Conservation (phyloP, 2,113 vertebrate genomes). For the Pterocles orientalis region DNA sequence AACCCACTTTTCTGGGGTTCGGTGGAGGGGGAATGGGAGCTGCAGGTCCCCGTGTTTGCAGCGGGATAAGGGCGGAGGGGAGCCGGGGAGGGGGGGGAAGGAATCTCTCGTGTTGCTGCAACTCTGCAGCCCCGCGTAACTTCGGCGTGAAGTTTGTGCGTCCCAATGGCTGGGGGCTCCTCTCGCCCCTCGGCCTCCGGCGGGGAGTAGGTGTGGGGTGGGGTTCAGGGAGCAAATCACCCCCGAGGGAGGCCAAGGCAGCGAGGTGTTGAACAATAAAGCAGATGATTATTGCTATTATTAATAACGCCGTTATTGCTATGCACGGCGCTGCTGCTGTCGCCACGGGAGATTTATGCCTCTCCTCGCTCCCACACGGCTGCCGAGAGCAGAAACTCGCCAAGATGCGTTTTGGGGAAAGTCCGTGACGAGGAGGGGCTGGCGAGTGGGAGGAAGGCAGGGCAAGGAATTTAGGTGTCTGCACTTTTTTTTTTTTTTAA, state of each 20-base stretch:
- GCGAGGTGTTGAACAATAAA: background rate
- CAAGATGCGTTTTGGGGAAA: constrained; percentile 73
- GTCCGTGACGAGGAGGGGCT: constrained; percentile 75
- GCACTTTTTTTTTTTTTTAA: constrained; percentile 57
- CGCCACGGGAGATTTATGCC: constrained; percentile 84
- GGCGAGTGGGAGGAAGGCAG: constrained; percentile 83
- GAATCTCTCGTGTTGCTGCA: background rate
- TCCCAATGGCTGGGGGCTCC: background rate
- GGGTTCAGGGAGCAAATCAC: background rate
- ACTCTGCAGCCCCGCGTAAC: background rate
- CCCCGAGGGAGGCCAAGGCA: background rate
- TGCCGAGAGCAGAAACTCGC: constrained; percentile 79
- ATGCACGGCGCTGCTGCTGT: constrained; percentile 79
- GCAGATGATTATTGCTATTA: constrained; percentile 36
- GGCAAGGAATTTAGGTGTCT: constrained; percentile 86
- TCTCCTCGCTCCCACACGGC: constrained; percentile 66
- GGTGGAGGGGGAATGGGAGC: too few relatives aligned
- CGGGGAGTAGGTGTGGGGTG: background rate
- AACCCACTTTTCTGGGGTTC: background rate
- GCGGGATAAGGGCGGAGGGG: too few relatives aligned
- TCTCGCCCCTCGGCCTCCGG: background rate
- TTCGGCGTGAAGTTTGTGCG: background rate
- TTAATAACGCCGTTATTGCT: constrained; percentile 76
- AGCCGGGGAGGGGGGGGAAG: background rate
- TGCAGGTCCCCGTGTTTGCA: too few relatives aligned